Evolutionary conservation across 2,113 vertebrate species (phyloP).

Genomic region (Chunga burmeisteri): DNA sequence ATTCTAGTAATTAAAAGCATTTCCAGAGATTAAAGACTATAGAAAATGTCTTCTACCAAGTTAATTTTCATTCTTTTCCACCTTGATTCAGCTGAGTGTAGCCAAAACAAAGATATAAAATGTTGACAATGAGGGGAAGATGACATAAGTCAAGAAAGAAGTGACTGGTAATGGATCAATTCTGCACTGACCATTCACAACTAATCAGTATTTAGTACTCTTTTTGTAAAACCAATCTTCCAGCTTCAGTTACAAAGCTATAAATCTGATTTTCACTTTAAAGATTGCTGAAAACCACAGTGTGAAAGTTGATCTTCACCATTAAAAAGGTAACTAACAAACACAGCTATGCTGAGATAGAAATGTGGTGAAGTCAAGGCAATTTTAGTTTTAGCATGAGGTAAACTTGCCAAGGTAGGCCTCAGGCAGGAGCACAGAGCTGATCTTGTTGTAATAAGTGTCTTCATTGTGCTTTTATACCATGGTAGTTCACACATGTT

Average conservation of each 20-base stretch:
- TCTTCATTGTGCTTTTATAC: background rate
- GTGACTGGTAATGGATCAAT: background rate
- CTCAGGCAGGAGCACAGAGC: background rate
- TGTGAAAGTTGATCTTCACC: background rate
- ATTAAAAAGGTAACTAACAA: background rate
- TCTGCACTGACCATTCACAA: background rate
- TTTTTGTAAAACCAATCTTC: background rate
- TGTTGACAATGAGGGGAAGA: background rate
- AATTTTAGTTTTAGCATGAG: background rate
- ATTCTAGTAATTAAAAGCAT: constrained; percentile 5
- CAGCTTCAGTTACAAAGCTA: background rate
- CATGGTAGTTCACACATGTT: background rate
- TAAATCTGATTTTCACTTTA: background rate
- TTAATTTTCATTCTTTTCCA: background rate
- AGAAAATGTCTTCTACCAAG: background rate
- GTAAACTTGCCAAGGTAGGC: background rate
- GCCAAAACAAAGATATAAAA: background rate
- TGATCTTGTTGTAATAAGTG: background rate
- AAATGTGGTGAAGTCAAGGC: background rate
- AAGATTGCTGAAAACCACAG: background rate
- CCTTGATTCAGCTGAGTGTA: background rate
- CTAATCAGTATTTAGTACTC: background rate
- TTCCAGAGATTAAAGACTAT: background rate
- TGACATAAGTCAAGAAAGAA: background rate
- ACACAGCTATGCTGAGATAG: background rate